Base-by-base conservation (phyloP, 2,888 invertebrate species). In the Eupithecia tripunctaria region DNA sequence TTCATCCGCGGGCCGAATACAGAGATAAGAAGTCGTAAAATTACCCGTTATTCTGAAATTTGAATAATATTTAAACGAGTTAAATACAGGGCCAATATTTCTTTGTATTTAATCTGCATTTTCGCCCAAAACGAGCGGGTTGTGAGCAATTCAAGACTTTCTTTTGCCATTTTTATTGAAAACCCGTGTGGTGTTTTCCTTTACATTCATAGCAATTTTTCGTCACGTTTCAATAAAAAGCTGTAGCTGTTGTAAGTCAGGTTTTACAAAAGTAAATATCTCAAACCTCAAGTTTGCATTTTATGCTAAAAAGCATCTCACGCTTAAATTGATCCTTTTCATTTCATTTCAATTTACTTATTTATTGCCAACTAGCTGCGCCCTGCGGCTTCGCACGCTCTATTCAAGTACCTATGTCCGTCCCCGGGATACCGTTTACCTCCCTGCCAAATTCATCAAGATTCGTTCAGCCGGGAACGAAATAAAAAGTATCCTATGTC, bases 1-100 rank as follows among this genome's bases (percentile, higher is more conserved):
- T 82, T 81, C 81, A 79, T 80, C 80, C 80, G 82, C 81, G 81
- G 79, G 80, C 80, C 74, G 81, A 85, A 85, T 81, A 79, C 77
- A 43, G 73, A 80, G 82, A 84, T 84, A 82, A 82, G 78, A 63
- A 65, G 32, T 68, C 59, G 67, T 73, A 70, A 71, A 73, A 76
- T 76, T 74, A 76, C 70, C 68, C 68, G 72, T 76, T 72, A 74
- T 51, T 51, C 38, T 47, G 41, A 27, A 70, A 70, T 68, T 78
- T 75, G 72, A 71, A 73, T 76, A 71, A 41, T 65, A 56, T 68
- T 65, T 36, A 36, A 64, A 60, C 60, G 41, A 63, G 18, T 72
- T 56, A 73, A 69, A 68, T 70, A 74, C 69, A 47, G 56, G 56
- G 56, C 56, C 10, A 69, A 63, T 63, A 32, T 62, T 32, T 62